A percentile compares a stretch with the other conserved stretches of the same genome.
phyloP scores from a whole-genome alignment of 2,888 invertebrate genomes.

The Phalera bucephala region DNA sequence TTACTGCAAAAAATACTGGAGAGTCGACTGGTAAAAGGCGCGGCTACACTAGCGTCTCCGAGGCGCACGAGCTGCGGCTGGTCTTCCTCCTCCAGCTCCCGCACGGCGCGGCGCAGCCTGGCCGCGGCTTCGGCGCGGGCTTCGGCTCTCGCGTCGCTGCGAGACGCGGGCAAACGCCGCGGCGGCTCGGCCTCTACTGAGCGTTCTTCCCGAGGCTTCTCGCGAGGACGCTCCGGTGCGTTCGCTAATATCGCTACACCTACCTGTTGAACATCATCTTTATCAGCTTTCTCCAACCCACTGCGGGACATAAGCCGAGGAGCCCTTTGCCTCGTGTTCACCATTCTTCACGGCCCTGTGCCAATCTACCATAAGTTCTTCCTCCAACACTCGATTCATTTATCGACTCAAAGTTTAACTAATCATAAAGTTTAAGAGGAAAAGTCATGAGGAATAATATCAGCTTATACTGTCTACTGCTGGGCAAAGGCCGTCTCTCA shows the following conservation, averaged over 20 bases:
- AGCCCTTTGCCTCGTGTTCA: no score
- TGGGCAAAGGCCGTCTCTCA: no score
- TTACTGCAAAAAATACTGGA: constrained; percentile 97
- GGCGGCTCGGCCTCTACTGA: constrained; percentile 85
- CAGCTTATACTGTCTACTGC: no score
- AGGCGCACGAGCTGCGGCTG: constrained; percentile 95
- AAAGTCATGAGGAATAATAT: no score
- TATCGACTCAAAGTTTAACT: no score
- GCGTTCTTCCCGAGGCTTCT: constrained; percentile 79
- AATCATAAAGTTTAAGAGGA: no score
- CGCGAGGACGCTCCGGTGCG: constrained; percentile 84
- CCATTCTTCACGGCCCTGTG: no score
- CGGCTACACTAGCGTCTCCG: constrained; percentile 99
- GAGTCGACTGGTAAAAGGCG: constrained; percentile 98
- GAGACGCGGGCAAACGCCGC: constrained; percentile 21
- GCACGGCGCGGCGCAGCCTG: constrained; percentile 87
- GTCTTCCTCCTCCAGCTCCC: constrained; percentile 94
- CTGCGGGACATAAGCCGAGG: no score
- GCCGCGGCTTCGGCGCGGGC: constrained; percentile 62
- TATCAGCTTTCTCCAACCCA: no score
- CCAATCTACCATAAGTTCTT: no score
- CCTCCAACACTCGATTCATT: no score
- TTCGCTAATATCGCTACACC: constrained; percentile 95
- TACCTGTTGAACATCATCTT: no score
- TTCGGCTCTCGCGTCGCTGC: constrained; percentile 46